Conservation (phyloP, 2,113 vertebrate species). For the Entomyzon cyanotis region DNA sequence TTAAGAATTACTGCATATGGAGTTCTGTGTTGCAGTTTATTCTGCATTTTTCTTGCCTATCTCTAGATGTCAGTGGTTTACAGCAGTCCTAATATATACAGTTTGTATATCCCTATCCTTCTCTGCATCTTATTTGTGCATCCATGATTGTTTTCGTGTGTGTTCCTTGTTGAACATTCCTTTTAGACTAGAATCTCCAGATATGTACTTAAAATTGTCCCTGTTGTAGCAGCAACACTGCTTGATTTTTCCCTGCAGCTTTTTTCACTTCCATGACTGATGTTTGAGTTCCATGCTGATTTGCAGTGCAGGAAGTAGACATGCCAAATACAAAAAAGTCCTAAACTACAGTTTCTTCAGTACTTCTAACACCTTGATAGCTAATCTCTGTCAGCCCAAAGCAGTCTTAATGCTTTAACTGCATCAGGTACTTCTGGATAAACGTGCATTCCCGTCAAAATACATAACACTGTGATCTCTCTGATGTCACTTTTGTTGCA, state of each 20-base stretch:
- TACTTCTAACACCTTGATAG: background rate
- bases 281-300: background rate
- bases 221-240: background rate
- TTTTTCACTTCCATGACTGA: background rate
- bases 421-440: background rate
- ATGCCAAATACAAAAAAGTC: background rate
- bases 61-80: constrained; percentile 67
- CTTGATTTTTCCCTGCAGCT: background rate
- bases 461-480: background rate
- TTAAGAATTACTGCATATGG: background rate
- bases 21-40: background rate
- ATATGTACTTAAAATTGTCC: background rate
- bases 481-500: background rate
- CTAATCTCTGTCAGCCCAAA: background rate
- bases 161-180: background rate
- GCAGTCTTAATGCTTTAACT: background rate
- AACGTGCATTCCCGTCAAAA: background rate
- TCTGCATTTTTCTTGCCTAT: constrained; percentile 59
- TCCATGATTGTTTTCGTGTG: background rate
- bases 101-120: background rate
- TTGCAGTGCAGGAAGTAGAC: background rate
- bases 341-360: background rate
- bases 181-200: background rate
- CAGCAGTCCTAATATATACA: constrained; percentile 11
- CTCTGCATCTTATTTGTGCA: background rate